Base-by-base conservation (phyloP, 2,113 vertebrate species). In the Ariopsis seemanni region DNA sequence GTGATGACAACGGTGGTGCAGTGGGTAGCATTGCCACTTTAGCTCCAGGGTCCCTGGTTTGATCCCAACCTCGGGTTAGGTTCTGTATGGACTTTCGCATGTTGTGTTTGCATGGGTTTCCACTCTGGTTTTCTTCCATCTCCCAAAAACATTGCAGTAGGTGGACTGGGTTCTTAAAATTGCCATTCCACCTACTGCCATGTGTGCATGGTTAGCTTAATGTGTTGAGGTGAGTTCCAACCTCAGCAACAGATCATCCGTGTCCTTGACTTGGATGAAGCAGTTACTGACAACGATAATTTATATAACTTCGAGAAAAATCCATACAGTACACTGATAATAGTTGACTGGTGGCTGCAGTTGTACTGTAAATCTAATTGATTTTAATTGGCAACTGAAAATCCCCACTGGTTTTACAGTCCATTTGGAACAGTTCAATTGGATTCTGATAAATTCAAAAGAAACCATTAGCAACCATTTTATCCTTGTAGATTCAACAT, bases 401-500 rank as follows among this genome's bases (percentile, higher is more conserved):
- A 57, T 80, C 79, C 55, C 27, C 34, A 27, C 27, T 60, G 79
- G 42, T n/a, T 83, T 83, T 67, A 65, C 62, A 65, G 82, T 65
- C 62, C 62, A 83, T 83, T 67, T 83, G 62, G n/a, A 52, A 52
- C 14, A 67, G 81, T 52, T 67, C 48, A 69, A 14, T 8, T 50
- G 22, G 67, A 67, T 83, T n/a, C 62, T 27, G 14, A 52, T n/a
- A 17, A 15, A 63, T 67, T 50, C 22, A 52, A 65, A 83, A 52
- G 58, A 83, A 83, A 30, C 79, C 27, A 83, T 83, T 67, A 83
- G 82, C 20, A 67, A 83, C 82, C 48, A 83, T 83, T 83, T 67
- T 52, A 83, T 67, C 12, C 62, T 83, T n/a, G 60, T 10, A 67
- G 82, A 7, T 83, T 81, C 57, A 42, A 62, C 79, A 81, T 81